Evolutionary conservation across 2,888 invertebrate genomes (phyloP).

Genomic region (Ferrisia virgata): DNA sequence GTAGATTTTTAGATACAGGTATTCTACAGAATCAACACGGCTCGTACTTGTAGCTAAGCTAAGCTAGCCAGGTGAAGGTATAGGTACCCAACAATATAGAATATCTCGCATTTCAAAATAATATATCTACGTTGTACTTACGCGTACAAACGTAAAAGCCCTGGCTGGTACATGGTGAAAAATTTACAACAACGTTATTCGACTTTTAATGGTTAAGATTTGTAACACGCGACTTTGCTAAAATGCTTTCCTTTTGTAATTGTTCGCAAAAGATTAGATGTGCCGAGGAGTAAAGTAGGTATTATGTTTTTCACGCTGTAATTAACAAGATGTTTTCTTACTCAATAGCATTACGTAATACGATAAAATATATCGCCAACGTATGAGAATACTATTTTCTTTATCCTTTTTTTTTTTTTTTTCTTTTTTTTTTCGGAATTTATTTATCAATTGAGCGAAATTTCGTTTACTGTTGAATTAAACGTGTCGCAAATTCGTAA

Average conservation of each 20-base stretch:
- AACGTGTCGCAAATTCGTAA: no score
- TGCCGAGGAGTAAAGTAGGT: background rate
- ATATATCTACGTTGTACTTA: background rate
- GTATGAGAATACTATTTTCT: background rate
- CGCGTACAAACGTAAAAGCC: background rate
- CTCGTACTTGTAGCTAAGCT: no score
- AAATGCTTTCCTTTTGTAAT: constrained; percentile 12
- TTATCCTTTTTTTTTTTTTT: background rate
- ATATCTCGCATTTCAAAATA: background rate
- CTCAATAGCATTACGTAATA: background rate
- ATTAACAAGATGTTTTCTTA: constrained; percentile 16
- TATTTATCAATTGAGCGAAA: no score
- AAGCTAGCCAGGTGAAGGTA: no score
- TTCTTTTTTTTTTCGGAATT: background rate
- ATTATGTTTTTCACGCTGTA: background rate
- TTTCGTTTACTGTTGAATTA: no score
- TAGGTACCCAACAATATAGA: background rate
- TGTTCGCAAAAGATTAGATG: background rate
- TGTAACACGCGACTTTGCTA: background rate
- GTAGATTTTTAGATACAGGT: no score
- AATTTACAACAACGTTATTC: constrained; percentile 4
- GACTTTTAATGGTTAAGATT: constrained; percentile 11
- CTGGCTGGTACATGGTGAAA: background rate
- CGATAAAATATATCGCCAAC: background rate
- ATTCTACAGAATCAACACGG: no score